Evolutionary conservation across 2,113 vertebrate genomes (phyloP), one percentile per base, ranked within the genome.

Genomic region (Oriolus oriolus): DNA sequence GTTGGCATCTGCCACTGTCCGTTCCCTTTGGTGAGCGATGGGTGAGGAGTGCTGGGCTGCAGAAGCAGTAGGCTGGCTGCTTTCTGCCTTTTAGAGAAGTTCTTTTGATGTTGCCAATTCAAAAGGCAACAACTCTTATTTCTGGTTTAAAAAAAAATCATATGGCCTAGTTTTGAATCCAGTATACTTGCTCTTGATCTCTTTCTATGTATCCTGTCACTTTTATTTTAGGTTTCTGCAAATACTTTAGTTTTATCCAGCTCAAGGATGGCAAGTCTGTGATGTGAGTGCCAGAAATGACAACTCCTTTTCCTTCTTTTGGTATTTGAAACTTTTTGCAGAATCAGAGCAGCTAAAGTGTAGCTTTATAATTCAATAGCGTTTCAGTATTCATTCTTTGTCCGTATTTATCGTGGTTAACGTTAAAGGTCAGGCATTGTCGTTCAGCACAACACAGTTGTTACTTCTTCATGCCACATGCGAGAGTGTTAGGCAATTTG

Each of bases 81-180:
- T 69, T 66, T 84, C 24, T 94, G 64, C 76, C 75, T 91, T 81
- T 47, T 39, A 69, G 19, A 76, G 70, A 76, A 77, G 37, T 13
- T 83, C 61, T 95, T 94, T 76, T 93, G 85, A 87, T 79, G 84
- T 79, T 92, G 74, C 59, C 41, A 84, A 84, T 87, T 83, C 31
- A 69, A 86, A 94, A 88, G 77, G 57, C 79, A 74, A 49, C 64
- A 64, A 52, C 45, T 90, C 31, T 87, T 76, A 68, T 53, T 92
- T 84, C 35, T 85, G 24, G 41, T 81, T 89, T 23, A 57, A 69
- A 69, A 69, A 53, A 7, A 57, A 68, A 49, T 4, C 10, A 9
- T 65, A 52, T 8, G n/a, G 39, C 89, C 63, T 87, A 79, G 73
- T 87, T 92, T 81, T 92, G 68, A 86, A 77, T 85, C 37, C 39